phyloP scores from a whole-genome alignment of 2,888 invertebrate species.

The Plagodis dolabraria region DNA sequence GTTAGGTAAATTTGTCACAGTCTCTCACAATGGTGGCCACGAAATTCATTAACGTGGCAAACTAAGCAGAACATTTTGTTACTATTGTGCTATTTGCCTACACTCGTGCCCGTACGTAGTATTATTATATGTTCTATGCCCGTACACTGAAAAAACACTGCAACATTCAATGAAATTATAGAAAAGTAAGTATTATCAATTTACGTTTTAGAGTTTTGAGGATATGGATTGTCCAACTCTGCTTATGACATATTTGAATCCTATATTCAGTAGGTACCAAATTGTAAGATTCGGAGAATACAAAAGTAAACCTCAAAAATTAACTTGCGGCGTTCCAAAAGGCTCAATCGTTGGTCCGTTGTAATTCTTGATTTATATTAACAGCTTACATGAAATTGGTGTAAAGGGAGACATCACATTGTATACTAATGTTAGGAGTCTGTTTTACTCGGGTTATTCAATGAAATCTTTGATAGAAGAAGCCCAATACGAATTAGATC shows the following conservation, averaged over 20 bases:
- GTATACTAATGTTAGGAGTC: constrained; percentile 20
- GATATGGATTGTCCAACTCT: too few relatives aligned
- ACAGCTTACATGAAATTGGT: constrained; percentile 12
- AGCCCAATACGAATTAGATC: constrained; percentile 3
- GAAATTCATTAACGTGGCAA: too few relatives aligned
- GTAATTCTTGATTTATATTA: constrained; percentile 19
- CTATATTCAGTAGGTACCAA: not conserved
- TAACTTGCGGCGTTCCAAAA: constrained; percentile 14
- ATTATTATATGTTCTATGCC: too few relatives aligned
- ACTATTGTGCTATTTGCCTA: too few relatives aligned
- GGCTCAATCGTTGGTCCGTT: constrained; percentile 19
- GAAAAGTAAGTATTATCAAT: not conserved
- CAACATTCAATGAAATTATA: not conserved
- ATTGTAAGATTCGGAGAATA: not conserved
- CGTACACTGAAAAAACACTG: too few relatives aligned
- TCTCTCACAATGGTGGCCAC: too few relatives aligned
- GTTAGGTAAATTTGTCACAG: too few relatives aligned
- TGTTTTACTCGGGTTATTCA: constrained; percentile 12
- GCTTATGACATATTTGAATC: too few relatives aligned
- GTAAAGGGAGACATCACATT: constrained; percentile 20
- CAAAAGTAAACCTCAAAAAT: not conserved
- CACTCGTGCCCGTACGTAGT: too few relatives aligned
- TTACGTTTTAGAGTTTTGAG: too few relatives aligned
- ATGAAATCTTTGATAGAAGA: constrained; percentile 1
- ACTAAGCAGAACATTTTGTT: too few relatives aligned